Evolutionary conservation across 2,888 invertebrate species (phyloP).

Genomic region (Heliconius aoede): DNA sequence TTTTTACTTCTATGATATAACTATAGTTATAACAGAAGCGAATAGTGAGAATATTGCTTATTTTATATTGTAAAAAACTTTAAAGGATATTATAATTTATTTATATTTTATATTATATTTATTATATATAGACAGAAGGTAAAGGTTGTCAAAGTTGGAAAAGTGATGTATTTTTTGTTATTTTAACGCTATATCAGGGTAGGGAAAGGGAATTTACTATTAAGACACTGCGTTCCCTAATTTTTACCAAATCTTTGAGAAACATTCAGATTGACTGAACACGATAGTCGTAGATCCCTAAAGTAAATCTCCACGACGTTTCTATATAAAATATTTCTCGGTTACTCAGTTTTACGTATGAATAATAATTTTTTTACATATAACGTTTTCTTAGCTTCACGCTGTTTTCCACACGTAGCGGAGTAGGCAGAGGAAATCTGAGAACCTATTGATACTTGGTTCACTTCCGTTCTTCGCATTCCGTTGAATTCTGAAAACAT

Average conservation of each 20-base stretch:
- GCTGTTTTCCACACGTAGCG: no score
- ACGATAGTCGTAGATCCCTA: no score
- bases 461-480: no score
- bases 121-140: neutral
- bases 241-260: neutral
- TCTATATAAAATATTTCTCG: no score
- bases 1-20: conserved; percentile 20
- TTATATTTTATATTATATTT: neutral
- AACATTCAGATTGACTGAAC: no score
- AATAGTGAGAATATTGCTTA: neutral
- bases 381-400: no score
- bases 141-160: neutral
- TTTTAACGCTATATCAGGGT: neutral
- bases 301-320: no score
- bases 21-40: conserved; percentile 17
- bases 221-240: neutral
- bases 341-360: no score
- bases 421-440: no score
- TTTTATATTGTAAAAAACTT: neutral
- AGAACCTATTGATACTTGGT: no score
- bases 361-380: no score
- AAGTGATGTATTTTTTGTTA: neutral
- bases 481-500: no score
- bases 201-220: neutral
- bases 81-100: neutral